Base-by-base conservation (phyloP, 2,888 invertebrate species). In the Euplagia quadripunctaria region DNA sequence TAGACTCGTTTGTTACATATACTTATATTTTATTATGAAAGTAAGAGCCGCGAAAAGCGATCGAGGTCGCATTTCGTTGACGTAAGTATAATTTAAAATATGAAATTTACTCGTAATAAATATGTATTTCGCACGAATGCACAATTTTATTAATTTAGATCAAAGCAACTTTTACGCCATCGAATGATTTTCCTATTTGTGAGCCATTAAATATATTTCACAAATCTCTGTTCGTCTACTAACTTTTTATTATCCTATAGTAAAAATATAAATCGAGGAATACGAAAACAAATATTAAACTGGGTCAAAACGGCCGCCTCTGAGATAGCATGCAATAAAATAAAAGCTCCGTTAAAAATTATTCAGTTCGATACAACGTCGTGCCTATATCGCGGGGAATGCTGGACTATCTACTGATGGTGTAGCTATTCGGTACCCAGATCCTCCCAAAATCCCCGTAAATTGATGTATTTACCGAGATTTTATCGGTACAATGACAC, bases 391-490 rank as follows among this genome's bases (percentile, higher is more conserved):
- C 74, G 78, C 71, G 68, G 42, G 72, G 74, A 82, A 84, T 75
- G 78, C 58, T 71, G 72, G 68, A 75, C 70, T 74, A 74, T 76
- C 75, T 73, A 71, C 68, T 81, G 82, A 82, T 84, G 79, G 75
- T 79, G 79, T 78, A 80, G 71, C 78, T 81, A 80, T 84, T 80
- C 81, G 74, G 74, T 85, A 82, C 82, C 83, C 77, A 78, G 76
- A 82, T 82, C 73, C 75, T 76, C 77, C 70, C 77, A 81, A 86
- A 82, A 85, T 85, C 85, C 82, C 75, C 68, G 76, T 1, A 31
- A 31, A 78, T 46, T 46, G 6, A 8, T 46, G 43, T 46, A 46
- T 79, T 82, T 79, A 81, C 81, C 80, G 79, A 79, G 82, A 85
- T 82, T 86, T 83, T 85, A 86, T 87, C 81, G 84, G n/a, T n/a